Base-by-base conservation (phyloP, 2,797 vertebrate genomes). In the Schizopygopsis malacanthus region DNA sequence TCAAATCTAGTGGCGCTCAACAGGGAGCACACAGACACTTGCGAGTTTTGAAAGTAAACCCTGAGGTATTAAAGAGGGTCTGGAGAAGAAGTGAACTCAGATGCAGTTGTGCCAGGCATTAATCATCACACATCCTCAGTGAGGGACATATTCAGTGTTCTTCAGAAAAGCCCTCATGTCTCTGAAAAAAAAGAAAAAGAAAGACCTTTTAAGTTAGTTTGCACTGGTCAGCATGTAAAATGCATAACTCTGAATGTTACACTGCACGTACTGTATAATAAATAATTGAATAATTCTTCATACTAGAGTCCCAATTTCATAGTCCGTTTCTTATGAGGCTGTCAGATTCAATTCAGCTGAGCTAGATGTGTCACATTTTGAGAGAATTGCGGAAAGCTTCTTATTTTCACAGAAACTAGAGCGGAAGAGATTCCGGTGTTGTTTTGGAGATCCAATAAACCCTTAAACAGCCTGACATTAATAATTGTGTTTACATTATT, bases 111-210 rank as follows among this genome's bases (percentile, higher is more conserved):
- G 83, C 83, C 85, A 89, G 90, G 87, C 87, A 90, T 59, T 89
- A 92, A 91, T 90, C 87, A 37, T 63, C 82, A 79, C 87, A 90
- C 63, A 85, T 96, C 92, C 90, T 82, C 84, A 77, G 77, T 81
- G 86, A 82, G 71, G 85, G 76, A 90, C 92, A 92, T 92, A 90
- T 94, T 89, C 92, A 93, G 88, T 91, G 86, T 89, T 94, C 93
- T 89, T 87, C 91, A 89, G 90, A 91, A 54, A 90, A 90, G 79
- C 84, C 87, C 33, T 81, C 90, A 91, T 92, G 79, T 87, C 89
- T 91, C 93, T 96, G 94, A 70, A 95, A 94, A 92, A 92, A 63
- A 92, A 88, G 52, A 83, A 79, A 87, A 45, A 86, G 41, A 33
- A 25, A 83, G 33, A 37, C 39, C 47, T n/a, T 73, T 52, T n/a